Evolutionary conservation across 2,797 vertebrate species (phyloP).

Genomic region (Sebastes trivittatus): DNA sequence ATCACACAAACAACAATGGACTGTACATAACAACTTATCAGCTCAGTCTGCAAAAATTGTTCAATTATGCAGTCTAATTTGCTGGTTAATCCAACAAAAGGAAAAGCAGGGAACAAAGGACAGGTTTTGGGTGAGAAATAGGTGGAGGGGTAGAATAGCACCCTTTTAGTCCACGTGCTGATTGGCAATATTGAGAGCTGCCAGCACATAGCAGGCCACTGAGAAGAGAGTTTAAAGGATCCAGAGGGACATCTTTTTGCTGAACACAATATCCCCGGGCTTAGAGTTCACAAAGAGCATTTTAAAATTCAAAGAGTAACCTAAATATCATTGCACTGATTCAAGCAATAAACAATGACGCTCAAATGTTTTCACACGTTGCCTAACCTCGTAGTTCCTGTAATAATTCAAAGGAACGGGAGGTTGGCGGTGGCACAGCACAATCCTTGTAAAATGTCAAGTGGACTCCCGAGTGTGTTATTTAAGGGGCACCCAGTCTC

Average conservation of each 20-base stretch:
- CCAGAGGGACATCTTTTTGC: constrained; percentile 13
- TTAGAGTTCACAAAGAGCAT: neutral
- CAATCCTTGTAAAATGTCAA: constrained; percentile 16
- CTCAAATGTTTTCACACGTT: constrained; percentile 6
- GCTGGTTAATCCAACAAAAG: constrained; percentile 39
- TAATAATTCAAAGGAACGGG: neutral
- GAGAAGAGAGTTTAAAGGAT: constrained; percentile 7
- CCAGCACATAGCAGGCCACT: neutral
- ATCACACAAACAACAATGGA: constrained; percentile 34
- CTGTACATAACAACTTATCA: constrained; percentile 44
- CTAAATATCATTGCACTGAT: constrained; percentile 10
- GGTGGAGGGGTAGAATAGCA: constrained; percentile 6
- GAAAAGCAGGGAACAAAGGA: constrained; percentile 37
- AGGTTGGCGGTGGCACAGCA: neutral
- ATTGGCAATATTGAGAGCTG: constrained; percentile 1
- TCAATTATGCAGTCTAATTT: constrained; percentile 28
- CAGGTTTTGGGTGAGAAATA: constrained; percentile 7
- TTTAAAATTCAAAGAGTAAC: constrained; percentile 35
- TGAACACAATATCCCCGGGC: neutral
- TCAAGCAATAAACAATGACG: constrained; percentile 2
- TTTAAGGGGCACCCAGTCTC: constrained; percentile 13
- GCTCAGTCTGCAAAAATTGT: constrained; percentile 42
- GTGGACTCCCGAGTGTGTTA: neutral
- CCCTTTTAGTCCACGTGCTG: neutral
- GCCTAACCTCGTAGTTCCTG: neutral